Base-by-base conservation (phyloP, 2,888 invertebrate species). In the Cylindroiulus punctatus region DNA sequence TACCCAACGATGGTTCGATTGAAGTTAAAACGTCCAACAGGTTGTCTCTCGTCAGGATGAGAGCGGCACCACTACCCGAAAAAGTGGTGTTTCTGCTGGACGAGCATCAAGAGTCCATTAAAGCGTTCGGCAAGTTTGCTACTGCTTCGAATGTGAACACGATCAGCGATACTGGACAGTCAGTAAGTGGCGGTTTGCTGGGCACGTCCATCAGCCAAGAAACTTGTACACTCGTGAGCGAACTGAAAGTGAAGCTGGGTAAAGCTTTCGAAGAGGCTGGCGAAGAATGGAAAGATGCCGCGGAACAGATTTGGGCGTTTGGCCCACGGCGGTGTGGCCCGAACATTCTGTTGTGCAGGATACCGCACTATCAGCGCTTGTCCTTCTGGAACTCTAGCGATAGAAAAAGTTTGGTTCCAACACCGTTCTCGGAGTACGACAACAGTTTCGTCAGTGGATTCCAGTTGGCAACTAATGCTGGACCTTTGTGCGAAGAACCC, bases 401-500 rank as follows among this genome's bases (percentile, higher is more conserved):
- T 4, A 12, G 22, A 26, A 88, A 87, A 19, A 85, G 42, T 12
- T 22, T 8, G n/a, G 17, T 14, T 30, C 10, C 22, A 14, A 89
- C 89, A 85, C 85, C 88, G 0, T 89, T 90, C 26, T 88, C 89
- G 22, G 89, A 90, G 47, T 91, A 91, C 90, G 96, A 96, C 89
- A 95, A 94, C 90, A 90, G 89, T 90, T 94, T 97, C 90, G 93
- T 96, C 4, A 96, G 95, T 91, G 97, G 96, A 12, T 95, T 97
- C 91, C 95, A 97, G 93, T 91, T 97, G 91, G 96, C 96, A 8
- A 94, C 97, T 40, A 91, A 95, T 86, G 94, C 96, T 81, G 99
- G 99, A 0, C 99, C 99, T 0, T 91, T 99, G 82, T 99, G 99
- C 91, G 98, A 98, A 89, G 99, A 99, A 90, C 98, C 98, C 1